phyloP scores from a whole-genome alignment of 2,888 invertebrate genomes.

The Phaedon cochleariae region DNA sequence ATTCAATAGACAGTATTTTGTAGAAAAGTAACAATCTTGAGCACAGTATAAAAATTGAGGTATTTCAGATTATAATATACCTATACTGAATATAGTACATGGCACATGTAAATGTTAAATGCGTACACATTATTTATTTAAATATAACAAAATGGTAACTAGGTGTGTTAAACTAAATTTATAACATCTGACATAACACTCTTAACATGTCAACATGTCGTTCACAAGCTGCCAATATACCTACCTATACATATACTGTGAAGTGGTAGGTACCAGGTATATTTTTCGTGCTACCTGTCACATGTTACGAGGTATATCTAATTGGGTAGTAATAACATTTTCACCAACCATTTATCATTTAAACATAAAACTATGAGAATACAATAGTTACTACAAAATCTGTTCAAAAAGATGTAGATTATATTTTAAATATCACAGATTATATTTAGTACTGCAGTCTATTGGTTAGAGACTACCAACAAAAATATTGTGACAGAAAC shows the following conservation, averaged over 20 bases:
- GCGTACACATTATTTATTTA: slow-evolving; percentile 30
- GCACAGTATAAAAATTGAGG: slow-evolving; percentile 42
- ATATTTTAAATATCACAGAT: slow-evolving; percentile 54
- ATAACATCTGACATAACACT: slow-evolving; percentile 31
- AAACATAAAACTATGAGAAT: slow-evolving; percentile 30
- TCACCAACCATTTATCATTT: slow-evolving; percentile 33
- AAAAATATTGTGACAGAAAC: slow-evolving; percentile 1
- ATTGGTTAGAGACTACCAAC: slow-evolving; percentile 26
- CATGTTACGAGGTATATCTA: neutral
- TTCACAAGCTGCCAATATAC: slow-evolving; percentile 1
- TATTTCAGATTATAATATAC: slow-evolving; percentile 39
- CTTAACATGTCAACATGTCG: slow-evolving; percentile 24
- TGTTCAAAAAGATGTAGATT: slow-evolving; percentile 45
- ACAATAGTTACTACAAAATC: slow-evolving; percentile 33
- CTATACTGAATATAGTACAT: slow-evolving; percentile 40
- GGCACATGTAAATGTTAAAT: slow-evolving; percentile 40
- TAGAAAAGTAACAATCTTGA: slow-evolving; percentile 42
- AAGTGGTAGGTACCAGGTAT: neutral
- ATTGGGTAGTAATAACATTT: slow-evolving; percentile 15
- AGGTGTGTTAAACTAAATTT: slow-evolving; percentile 37
- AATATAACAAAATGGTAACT: slow-evolving; percentile 40
- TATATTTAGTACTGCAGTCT: slow-evolving; percentile 44
- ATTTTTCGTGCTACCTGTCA: neutral
- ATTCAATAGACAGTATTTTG: slow-evolving; percentile 34
- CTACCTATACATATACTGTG: neutral